Percentiles rank a stretch among this genome's conserved stretches.
Conservation (phyloP, 2,797 vertebrate species). For the Thripadectes ignobilis region DNA sequence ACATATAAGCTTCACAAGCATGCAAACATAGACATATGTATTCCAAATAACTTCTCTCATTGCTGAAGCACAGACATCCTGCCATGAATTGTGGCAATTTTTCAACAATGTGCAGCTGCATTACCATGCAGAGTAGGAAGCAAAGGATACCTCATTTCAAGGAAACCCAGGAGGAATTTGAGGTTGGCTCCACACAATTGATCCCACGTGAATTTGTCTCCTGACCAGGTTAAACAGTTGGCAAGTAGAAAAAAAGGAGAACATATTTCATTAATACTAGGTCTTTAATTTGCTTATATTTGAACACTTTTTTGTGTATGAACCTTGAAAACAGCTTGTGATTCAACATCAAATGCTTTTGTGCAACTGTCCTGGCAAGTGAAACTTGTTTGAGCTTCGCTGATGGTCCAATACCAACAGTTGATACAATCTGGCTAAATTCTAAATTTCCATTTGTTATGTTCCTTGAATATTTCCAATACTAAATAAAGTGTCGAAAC, state of each 20-base stretch:
- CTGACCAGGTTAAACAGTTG: slow-evolving; percentile 52
- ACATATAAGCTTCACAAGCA: background rate
- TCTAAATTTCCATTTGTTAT: slow-evolving; percentile 28
- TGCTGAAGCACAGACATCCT: slow-evolving; percentile 36
- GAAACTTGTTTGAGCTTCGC: slow-evolving; percentile 38
- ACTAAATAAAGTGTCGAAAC: slow-evolving; percentile 44
- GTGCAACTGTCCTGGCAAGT: slow-evolving; percentile 38
- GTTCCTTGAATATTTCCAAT: background rate
- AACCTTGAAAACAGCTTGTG: slow-evolving; percentile 41
- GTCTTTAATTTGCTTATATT: slow-evolving; percentile 47
- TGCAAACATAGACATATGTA: slow-evolving; percentile 36
- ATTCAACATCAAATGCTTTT: slow-evolving; percentile 44
- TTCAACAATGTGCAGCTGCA: slow-evolving; percentile 65
- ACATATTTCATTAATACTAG: slow-evolving; percentile 22
- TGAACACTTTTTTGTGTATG: background rate
- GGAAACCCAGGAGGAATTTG: slow-evolving; percentile 25
- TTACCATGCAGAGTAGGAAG: slow-evolving; percentile 40
- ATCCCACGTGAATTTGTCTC: background rate
- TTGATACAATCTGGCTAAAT: slow-evolving; percentile 39
- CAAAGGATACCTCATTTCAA: slow-evolving; percentile 26
- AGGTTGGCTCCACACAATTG: background rate
- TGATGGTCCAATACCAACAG: slow-evolving; percentile 58
- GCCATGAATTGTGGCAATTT: slow-evolving; percentile 57
- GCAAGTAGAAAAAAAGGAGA: slow-evolving; percentile 1
- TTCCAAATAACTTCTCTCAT: slow-evolving; percentile 53